Base-by-base conservation (phyloP, 2,113 vertebrate genomes). In the Opisthocomus hoazin region DNA sequence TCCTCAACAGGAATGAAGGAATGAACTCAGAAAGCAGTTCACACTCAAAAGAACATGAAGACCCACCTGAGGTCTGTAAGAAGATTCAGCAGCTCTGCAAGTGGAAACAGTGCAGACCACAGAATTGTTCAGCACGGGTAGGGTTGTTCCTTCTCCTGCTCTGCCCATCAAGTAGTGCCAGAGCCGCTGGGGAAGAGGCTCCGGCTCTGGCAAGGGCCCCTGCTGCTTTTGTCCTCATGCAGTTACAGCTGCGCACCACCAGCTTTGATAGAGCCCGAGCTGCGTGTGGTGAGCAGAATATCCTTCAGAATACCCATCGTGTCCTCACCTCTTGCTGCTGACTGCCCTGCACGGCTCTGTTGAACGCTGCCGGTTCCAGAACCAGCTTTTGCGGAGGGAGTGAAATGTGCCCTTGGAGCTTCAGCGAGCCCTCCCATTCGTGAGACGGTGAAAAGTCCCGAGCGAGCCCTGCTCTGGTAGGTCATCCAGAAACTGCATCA, bases 221-320 rank as follows among this genome's bases (percentile, higher is more conserved):
- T 56, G 56, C 39, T 77, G 80, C 36, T 41, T 48, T 19, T 6
- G 15, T 26, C 65, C 64, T 26, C 30, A 0, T 41, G 10, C 34
- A 8, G 69, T 50, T 41, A 29, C 30, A 36, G 0, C 46, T 29
- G 70, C 3, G 3, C 60, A 4, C 45, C 23, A 3, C 8, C 12
- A 11, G 23, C 54, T 34, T 26, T 9, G 8, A 3, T 11, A 17
- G 39, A 0, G 15, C 17, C 34, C 0, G 2, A 15, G 39, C 5
- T 29, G 23, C 78, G 32, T 18, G 68, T 5, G 29, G 53, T 34
- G 78, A 45, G 3, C 63, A 26, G 29, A 15, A 8, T 2, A 2
- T 12, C 5, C 48, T 61, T n/a, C 63, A 26, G 29, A 15, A 8
- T 2, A 2, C 10, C 5, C 48, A 54, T n/a, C 11, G 0, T 36